Evolutionary conservation across 2,113 vertebrate genomes (phyloP).

Genomic region (Anhinga rufa): DNA sequence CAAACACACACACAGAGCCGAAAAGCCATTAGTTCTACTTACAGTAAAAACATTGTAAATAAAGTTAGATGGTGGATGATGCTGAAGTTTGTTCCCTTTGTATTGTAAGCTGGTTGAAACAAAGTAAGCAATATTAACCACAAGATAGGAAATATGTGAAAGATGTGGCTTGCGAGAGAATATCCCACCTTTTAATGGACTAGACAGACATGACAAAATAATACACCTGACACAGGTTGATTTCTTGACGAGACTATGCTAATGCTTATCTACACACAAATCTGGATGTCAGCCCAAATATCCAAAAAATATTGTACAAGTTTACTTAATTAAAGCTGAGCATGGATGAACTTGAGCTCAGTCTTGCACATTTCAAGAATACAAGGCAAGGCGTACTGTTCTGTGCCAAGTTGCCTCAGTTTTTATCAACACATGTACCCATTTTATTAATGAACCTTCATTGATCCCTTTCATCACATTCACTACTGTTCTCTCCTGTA

Average conservation of each 20-base stretch:
- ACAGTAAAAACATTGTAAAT: slow-evolving; percentile 19
- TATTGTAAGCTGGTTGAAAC: slow-evolving; percentile 40
- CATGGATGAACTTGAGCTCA: background rate
- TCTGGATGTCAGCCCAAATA: background rate
- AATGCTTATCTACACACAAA: background rate
- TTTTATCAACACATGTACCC: background rate
- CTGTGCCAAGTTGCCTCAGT: background rate
- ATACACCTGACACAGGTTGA: background rate
- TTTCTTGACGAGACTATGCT: background rate
- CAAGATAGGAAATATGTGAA: background rate
- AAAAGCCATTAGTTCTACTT: slow-evolving; percentile 9
- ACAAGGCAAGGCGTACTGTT: background rate
- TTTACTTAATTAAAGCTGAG: background rate
- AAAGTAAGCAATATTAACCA: slow-evolving; percentile 37
- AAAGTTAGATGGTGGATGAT: slow-evolving; percentile 23
- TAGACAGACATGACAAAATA: background rate
- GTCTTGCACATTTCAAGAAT: background rate
- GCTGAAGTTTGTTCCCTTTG: slow-evolving; percentile 29
- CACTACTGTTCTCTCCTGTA: background rate
- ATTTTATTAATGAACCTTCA: background rate
- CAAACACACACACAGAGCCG: background rate
- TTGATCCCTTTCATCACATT: background rate
- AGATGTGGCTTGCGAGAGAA: background rate
- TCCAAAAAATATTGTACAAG: background rate
- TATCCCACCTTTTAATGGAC: background rate